Base-by-base conservation (phyloP, 2,888 invertebrate genomes). In the Masnerella sp. region DNA sequence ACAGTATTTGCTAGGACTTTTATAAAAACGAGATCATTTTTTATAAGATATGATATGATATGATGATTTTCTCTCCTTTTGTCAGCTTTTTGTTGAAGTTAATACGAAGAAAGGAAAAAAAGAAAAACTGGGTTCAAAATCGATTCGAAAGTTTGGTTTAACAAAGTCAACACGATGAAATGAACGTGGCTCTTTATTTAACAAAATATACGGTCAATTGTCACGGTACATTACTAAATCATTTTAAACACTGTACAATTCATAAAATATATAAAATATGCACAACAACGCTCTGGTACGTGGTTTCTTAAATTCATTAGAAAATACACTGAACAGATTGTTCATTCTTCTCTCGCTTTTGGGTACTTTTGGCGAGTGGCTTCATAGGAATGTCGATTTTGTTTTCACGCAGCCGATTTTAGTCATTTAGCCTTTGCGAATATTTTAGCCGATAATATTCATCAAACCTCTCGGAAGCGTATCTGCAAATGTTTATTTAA, bases 201-300 rank as follows among this genome's bases (percentile, higher is more conserved):
- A 65, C 38, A 72, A 72, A 72, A 65, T 72, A 72, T 59, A 65
- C 30, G 45, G 59, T 72, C 65, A 72, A 61, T 65, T 70, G 70
- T 70, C 56, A 70, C 43, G 56, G 34, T 72, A 28, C 40, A 56
- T 54, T 73, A 45, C 58, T 71, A 73, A 67, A 73, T 61, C 56
- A 67, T 67, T 73, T 62, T 9, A 73, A 73, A 73, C 61, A 67
- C 72, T 73, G 67, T 73, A 73, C 72, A 73, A 73, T 73, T 67
- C 72, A 67, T 72, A 61, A 72, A 67, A 72, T 72, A 72, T 72
- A 72, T 65, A 72, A 65, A 72, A 72, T 72, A 72, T 72, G 65
- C 69, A 69, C 72, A 65, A 65, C 59, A 72, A 71, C 47, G 58
- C 42, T 72, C 54, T 72, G 59, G 72, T 67, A 72, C 61, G 17